phyloP scores from a whole-genome alignment of 2,797 vertebrate species.

The Cryptoprocta ferox region DNA sequence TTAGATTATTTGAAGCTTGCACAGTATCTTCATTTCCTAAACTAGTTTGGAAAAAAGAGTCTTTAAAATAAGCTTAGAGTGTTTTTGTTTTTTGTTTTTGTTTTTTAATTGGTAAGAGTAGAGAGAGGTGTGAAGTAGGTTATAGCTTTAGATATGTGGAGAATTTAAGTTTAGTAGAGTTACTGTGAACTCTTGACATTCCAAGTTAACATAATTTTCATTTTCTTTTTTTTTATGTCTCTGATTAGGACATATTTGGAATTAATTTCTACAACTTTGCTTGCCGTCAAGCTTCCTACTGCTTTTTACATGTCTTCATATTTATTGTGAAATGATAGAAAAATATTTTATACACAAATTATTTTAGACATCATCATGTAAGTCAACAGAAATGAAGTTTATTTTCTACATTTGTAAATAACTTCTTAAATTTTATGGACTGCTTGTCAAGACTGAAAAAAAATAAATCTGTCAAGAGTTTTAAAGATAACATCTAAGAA shows the following conservation, averaged over 20 bases:
- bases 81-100: neutral
- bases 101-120: conserved; percentile 45
- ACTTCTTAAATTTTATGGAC: conserved; percentile 41
- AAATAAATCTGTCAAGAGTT: conserved; percentile 16
- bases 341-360: conserved; percentile 64
- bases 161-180: conserved; percentile 66
- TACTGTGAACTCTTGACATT: conserved; percentile 61
- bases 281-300: neutral
- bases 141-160: conserved; percentile 44
- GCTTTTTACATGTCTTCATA: conserved; percentile 56
- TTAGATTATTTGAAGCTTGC: conserved; percentile 46
- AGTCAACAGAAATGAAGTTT: conserved; percentile 35
- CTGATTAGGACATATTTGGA: conserved; percentile 60
- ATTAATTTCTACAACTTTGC: conserved; percentile 66
- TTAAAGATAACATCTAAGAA: conserved; percentile 7
- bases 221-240: conserved; percentile 57
- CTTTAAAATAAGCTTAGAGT: conserved; percentile 41
- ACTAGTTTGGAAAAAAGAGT: neutral
- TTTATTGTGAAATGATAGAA: conserved; percentile 53
- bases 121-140: conserved; percentile 57
- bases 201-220: conserved; percentile 63
- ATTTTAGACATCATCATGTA: conserved; percentile 48
- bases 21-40: conserved; percentile 41
- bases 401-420: conserved; percentile 49
- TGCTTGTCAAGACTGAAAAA: conserved; percentile 27